Evolutionary conservation across 2,113 vertebrate genomes (phyloP), one percentile per base, ranked within the genome.

Genomic region (Ceratotherium simum): DNA sequence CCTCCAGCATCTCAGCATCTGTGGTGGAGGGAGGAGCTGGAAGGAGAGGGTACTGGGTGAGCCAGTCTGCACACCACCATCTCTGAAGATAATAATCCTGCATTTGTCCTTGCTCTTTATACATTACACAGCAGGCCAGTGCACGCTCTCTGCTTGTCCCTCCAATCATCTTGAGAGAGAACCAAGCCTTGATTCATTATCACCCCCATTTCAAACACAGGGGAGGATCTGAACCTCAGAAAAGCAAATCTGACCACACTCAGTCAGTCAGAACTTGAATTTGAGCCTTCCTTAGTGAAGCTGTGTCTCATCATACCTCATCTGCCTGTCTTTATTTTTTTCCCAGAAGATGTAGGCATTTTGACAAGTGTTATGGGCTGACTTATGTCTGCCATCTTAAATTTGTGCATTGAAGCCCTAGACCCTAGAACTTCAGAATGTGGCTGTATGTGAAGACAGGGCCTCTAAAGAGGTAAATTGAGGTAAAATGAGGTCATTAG

Each of bases 41-140:
- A 48, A 70, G 31, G 46, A 42, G 23, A 6, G 29, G 11, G 10
- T 1, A 2, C 0, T 3, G 4, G 39, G 64, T 0, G 0, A 65
- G 39, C 23, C 13, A 2, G 20, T 42, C n/a, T 39, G 31, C 2
- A 0, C 1, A n/a, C 54, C 27, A 8, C 16, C 42, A 0, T 16
- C 33, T 5, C 14, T 1, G 33, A 42, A 42, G 42, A 36, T 8
- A 27, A 2, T 20, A 36, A 5, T 11, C 39, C 42, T 60, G 60
- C 8, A 8, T n/a, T 33, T 12, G 23, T 10, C 14, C 3, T 21
- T 33, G n/a, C 1, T 2, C 36, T 42, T 14, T 2, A 7, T 12
- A 21, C 25, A 8, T 36, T 1, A 27, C 25, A 6, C 2, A 14
- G 27, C 18, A 42, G 23, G 60, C 25, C n/a, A 0, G 3, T 0